These are phyloP conservation scores for Pristionchus arcanus DNA, from an alignment of 2,888 invertebrate species.

Conservation along the genomic window DNA sequence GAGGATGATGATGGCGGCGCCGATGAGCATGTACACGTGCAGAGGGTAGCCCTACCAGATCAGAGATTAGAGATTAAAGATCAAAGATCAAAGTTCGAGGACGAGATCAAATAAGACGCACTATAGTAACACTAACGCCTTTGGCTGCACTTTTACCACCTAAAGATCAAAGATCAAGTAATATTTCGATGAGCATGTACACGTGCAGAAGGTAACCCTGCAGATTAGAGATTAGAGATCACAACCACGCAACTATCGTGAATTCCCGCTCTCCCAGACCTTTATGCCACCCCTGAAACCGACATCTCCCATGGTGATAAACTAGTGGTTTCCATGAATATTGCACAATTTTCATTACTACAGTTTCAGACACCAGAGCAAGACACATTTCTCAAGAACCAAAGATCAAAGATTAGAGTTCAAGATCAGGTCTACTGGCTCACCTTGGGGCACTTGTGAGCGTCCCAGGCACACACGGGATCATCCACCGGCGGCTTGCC, in stretches of 20 bases:
- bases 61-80: background rate
- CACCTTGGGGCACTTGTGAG: slow-evolving; percentile 87
- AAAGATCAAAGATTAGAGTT: background rate
- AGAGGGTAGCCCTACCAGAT: slow-evolving; percentile 85
- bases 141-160: no score
- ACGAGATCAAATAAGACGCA: no score
- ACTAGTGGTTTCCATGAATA: no score
- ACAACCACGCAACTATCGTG: no score
- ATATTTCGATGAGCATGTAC: no score
- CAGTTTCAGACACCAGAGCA: no score
- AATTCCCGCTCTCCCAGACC: no score
- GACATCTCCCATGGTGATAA: background rate
- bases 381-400: background rate
- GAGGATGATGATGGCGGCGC: slow-evolving; percentile 88
- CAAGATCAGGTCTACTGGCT: background rate
- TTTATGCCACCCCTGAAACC: background rate
- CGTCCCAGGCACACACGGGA: slow-evolving; percentile 94
- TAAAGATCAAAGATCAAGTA: slow-evolving; percentile 16
- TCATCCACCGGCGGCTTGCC: slow-evolving; percentile 88
- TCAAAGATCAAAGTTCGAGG: slow-evolving; percentile 13
- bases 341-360: no score
- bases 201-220: slow-evolving; percentile 67
- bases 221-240: slow-evolving; percentile 53
- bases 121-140: no score
- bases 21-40: slow-evolving; percentile 90